Conservation (phyloP, 1,140 invertebrate species). For the Aphelinus certus region DNA sequence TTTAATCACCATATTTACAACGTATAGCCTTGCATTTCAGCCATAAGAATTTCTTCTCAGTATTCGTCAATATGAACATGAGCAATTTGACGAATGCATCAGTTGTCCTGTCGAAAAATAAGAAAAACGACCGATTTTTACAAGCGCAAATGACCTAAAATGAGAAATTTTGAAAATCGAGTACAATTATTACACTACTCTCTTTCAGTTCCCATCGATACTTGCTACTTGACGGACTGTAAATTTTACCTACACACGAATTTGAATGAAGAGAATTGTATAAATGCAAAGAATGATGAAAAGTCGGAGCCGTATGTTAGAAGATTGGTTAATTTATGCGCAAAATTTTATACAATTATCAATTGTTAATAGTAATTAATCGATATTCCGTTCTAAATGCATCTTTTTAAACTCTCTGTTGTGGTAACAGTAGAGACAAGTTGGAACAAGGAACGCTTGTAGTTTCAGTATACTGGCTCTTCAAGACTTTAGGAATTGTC, state of each 20-base stretch:
- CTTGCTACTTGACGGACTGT: slow-evolving; percentile 15
- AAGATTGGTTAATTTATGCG: slow-evolving; percentile 22
- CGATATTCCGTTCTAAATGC: slow-evolving; percentile 28
- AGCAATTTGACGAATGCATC: too few relatives aligned
- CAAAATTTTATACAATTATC: slow-evolving; percentile 4
- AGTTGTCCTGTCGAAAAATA: neutral
- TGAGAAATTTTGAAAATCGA: slow-evolving; percentile 8
- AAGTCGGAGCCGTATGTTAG: slow-evolving; percentile 23
- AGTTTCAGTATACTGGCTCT: neutral
- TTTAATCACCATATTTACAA: too few relatives aligned
- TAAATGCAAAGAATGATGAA: slow-evolving; percentile 36
- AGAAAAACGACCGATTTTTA: slow-evolving; percentile 32
- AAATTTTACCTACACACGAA: slow-evolving; percentile 16
- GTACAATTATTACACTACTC: neutral
- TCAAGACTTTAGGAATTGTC: slow-evolving; percentile 34
- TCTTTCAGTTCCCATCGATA: slow-evolving; percentile 11
- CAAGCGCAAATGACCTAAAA: slow-evolving; percentile 26
- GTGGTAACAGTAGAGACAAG: slow-evolving; percentile 4
- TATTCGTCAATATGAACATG: too few relatives aligned
- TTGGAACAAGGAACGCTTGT: slow-evolving; percentile 13
- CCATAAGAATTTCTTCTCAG: too few relatives aligned
- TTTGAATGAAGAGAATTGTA: slow-evolving; percentile 20
- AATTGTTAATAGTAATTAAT: slow-evolving; percentile 16
- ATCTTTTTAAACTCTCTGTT: slow-evolving; percentile 15
- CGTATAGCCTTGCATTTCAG: too few relatives aligned